Evolutionary conservation across 2,888 invertebrate species (phyloP), one percentile per base, ranked within the genome.

Genomic region (Nematopogon swammerdamellus): DNA sequence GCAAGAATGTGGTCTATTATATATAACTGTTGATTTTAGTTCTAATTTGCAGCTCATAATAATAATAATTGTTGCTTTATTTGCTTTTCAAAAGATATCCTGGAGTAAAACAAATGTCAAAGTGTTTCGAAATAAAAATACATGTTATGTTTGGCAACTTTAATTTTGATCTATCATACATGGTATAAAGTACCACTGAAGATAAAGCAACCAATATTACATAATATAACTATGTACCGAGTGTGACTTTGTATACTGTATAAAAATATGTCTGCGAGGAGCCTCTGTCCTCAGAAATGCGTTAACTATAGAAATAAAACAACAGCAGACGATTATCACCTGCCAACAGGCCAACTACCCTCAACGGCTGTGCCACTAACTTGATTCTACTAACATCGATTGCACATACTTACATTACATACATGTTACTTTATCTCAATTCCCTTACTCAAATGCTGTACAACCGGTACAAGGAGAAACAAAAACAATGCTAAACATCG

Each of bases 191-290:
- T 63, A 71, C 73, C 75, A 72, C 68, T 60, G 11, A 70, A 68
- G 68, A 73, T 62, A 63, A 64, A 69, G 70, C 62, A 64, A 65
- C 69, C 70, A 73, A 62, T 62, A 72, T 75, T 76, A 75, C 75
- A 75, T 65, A 68, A 63, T 64, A 62, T 67, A 63, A 62, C 63
- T 36, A 70, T 73, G 72, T 75, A 75, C 68, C 72, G 72, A 75
- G 71, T 72, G 72, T 69, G 69, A 72, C 63, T 74, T 72, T 72
- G 75, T 71, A 76, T 75, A 70, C 70, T 77, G 76, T 79, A 79
- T 77, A 79, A 79, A 77, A 79, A 79, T 79, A 79, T 76, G 79
- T 77, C 74, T 75, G 73, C 75, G 68, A 57, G 75, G 73, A 72
- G 59, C 75, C 67, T 63, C 18, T 36, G 18, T 14, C 36, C 25